phyloP scores from a whole-genome alignment of 92 coral and sea anemone species.

The Epizoanthus stellaris region DNA sequence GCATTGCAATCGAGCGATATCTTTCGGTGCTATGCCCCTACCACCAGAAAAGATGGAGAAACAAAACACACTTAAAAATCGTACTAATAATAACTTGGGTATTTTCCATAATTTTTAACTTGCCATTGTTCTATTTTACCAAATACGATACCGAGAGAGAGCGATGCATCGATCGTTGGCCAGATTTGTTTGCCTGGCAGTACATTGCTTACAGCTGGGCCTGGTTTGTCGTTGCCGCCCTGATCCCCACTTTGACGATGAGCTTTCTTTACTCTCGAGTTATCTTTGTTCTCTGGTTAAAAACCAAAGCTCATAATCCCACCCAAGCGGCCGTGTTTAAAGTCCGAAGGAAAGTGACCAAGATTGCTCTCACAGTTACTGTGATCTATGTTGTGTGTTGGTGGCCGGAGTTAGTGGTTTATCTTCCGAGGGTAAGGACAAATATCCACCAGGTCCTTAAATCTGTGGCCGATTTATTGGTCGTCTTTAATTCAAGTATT shows the following conservation, averaged over 20 bases:
- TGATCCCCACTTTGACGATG: slow-evolving; percentile 38
- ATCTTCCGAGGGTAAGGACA: slow-evolving; percentile 43
- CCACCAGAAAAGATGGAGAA: slow-evolving; percentile 31
- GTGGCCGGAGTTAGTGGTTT: slow-evolving; percentile 48
- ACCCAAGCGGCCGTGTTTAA: slow-evolving; percentile 24
- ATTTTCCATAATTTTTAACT: slow-evolving; percentile 43
- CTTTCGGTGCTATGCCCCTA: slow-evolving; percentile 45
- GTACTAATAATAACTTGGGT: slow-evolving; percentile 43
- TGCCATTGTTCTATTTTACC: slow-evolving; percentile 43
- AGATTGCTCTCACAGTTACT: slow-evolving; percentile 44
- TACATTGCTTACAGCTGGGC: slow-evolving; percentile 20
- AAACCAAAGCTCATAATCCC: slow-evolving; percentile 2
- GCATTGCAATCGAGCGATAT: slow-evolving; percentile 55
- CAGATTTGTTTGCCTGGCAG: slow-evolving; percentile 14
- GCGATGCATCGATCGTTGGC: slow-evolving; percentile 35
- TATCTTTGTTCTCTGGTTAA: slow-evolving; percentile 49
- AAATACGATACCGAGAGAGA: slow-evolving; percentile 1
- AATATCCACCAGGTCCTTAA: slow-evolving; percentile 45
- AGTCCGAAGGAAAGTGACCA: slow-evolving; percentile 50
- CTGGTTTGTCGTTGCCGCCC: slow-evolving; percentile 40
- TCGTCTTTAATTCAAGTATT: slow-evolving; percentile 51
- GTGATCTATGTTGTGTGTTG: slow-evolving; percentile 48
- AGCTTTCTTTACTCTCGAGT: slow-evolving; percentile 40
- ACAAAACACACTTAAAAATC: slow-evolving; percentile 23
- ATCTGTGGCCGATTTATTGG: slow-evolving; percentile 40